These are phyloP conservation scores for Abscondita cerata DNA, from an alignment of 2,888 invertebrate genomes.

Conservation along the genomic window DNA sequence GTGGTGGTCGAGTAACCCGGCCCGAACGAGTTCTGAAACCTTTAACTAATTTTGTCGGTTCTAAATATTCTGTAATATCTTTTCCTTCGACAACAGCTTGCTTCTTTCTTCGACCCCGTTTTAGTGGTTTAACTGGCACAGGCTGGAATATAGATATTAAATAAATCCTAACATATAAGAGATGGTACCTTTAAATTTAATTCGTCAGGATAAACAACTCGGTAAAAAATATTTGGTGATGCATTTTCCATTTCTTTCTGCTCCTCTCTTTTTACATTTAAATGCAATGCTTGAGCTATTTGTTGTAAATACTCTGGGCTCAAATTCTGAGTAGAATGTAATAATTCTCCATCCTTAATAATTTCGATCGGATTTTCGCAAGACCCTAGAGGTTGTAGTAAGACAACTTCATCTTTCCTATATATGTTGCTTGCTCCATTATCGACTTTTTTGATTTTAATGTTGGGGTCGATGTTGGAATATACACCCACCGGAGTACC, in stretches of 20 bases:
- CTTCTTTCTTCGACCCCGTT: slow-evolving; percentile 50
- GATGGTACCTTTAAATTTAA: slow-evolving; percentile 47
- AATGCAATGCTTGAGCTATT: slow-evolving; percentile 29
- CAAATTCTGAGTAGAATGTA: slow-evolving; percentile 33
- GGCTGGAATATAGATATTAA: slow-evolving; percentile 33
- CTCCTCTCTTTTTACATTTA: slow-evolving; percentile 9
- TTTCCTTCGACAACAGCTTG: slow-evolving; percentile 35
- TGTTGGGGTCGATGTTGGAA: neutral
- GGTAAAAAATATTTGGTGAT: slow-evolving; percentile 46
- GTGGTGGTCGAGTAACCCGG: slow-evolving; percentile 52
- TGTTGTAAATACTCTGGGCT: slow-evolving; percentile 29
- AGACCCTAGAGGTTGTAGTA: slow-evolving; percentile 30
- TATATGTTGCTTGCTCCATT: neutral
- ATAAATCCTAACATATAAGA: slow-evolving; percentile 7
- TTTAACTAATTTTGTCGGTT: slow-evolving; percentile 37
- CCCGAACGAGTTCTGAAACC: slow-evolving; percentile 52
- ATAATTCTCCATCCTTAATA: slow-evolving; percentile 25
- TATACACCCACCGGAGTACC: slow-evolving; percentile 29
- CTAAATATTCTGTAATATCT: slow-evolving; percentile 13
- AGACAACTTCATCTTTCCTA: neutral
- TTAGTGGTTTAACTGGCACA: slow-evolving; percentile 34
- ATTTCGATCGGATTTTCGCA: slow-evolving; percentile 36
- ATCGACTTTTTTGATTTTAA: neutral
- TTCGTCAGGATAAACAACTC: slow-evolving; percentile 53
- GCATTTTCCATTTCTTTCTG: slow-evolving; percentile 26